Base-by-base conservation (phyloP, 2,888 invertebrate genomes). In the Nomada goodeniana region DNA sequence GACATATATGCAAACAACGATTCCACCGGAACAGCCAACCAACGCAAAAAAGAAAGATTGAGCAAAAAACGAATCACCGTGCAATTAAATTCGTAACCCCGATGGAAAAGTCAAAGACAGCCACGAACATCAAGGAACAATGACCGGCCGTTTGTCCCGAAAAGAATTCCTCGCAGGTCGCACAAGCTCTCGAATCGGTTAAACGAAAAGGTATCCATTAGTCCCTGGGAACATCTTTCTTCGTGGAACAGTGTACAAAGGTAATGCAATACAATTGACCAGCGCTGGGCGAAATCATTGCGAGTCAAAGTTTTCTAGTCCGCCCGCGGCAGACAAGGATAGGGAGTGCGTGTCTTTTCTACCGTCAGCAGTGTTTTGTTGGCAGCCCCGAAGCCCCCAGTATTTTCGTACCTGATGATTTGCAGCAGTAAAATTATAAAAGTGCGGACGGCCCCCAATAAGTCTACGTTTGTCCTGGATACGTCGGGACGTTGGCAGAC, bases 401-500 rank as follows among this genome's bases (percentile, higher is more conserved):
- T 86, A 77, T 80, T 88, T 80, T 79, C 85, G 42, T 91, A 88
- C 90, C 89, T 89, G 89, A 90, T 91, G 65, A 91, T 91, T 89
- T 85, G 60, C 63, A 36, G 88, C 80, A 77, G 84, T 91, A 90
- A 90, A 90, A 89, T 88, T 80, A 88, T 88, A 89, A 89, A 89
- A 87, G 77, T 82, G 11, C 50, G 47, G 50, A 53, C 59, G 63
- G 55, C 76, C 79, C 52, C 61, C 67, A 69, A 72, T 86, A 59
- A 68, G 68, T 82, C 73, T 52, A 53, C n/a, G 42, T 29, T 26
- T 44, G 11, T 4, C 42, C 4, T 20, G 44, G 42, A 69, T 11
- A 26, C 29, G 18, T 1, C 9, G 10, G 26, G 20, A 44, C 67
- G 23, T 29, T 20, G 26, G 18, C 23, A 64, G 20, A 11, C 7